phyloP scores from a whole-genome alignment of 2,113 vertebrate genomes.

The Malurus alboscapulatus region DNA sequence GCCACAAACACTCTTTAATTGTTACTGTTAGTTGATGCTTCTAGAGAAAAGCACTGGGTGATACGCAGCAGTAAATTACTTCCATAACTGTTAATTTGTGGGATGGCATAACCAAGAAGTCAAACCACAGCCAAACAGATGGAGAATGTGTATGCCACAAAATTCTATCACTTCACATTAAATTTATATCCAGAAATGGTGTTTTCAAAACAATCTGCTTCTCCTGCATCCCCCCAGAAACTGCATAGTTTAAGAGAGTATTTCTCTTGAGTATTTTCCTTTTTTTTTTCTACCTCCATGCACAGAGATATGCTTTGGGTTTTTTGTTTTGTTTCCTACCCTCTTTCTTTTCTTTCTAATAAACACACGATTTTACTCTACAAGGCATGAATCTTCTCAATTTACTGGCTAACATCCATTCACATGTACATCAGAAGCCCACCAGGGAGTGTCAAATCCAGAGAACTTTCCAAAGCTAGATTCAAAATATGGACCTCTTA shows the following conservation, averaged over 20 bases:
- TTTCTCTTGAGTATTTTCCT: background rate
- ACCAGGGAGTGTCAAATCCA: conserved; percentile 73
- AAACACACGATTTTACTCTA: background rate
- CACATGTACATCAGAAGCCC: conserved; percentile 67
- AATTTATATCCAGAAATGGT: background rate
- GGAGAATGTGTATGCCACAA: conserved; percentile 3
- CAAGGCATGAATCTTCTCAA: conserved; percentile 55
- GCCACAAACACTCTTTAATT: background rate
- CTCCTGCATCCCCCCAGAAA: background rate
- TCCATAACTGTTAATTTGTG: conserved; percentile 16
- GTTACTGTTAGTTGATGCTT: background rate
- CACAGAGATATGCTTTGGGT: background rate
- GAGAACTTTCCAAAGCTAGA: conserved; percentile 62
- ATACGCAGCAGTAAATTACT: background rate
- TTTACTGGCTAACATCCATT: conserved; percentile 58
- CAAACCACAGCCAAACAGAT: conserved; percentile 49
- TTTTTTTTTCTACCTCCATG: rapidly evolving
- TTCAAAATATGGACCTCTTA: conserved; percentile 71
- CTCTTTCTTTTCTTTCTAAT: background rate
- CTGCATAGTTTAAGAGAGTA: background rate
- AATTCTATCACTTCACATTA: background rate
- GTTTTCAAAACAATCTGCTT: conserved; percentile 5
- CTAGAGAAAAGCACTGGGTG: background rate
- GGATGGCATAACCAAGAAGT: conserved; percentile 37
- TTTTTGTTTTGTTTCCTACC: background rate